A percentile compares a stretch with the other conserved stretches of the same genome.
phyloP scores from a whole-genome alignment of 2,113 vertebrate genomes.

The Gallinago undulata region DNA sequence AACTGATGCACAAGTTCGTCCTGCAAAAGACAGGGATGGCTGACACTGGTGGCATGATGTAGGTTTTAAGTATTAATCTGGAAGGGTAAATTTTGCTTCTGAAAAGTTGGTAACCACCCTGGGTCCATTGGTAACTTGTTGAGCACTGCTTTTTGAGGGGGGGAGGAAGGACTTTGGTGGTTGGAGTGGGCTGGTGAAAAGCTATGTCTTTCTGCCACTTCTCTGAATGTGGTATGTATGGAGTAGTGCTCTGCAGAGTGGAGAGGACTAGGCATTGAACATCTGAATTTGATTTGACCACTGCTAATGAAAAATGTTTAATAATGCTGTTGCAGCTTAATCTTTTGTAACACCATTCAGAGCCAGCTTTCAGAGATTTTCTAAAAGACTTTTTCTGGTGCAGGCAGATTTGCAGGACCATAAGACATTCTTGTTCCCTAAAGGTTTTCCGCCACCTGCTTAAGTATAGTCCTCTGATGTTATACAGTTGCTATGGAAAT shows the following conservation, averaged over 20 bases:
- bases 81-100: not conserved
- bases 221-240: not conserved
- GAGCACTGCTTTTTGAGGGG: not conserved
- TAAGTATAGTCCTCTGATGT: constrained; percentile 29
- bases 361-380: not conserved
- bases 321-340: not conserved
- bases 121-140: not conserved
- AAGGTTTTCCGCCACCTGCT: constrained; percentile 16
- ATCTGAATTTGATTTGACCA: not conserved
- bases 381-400: not conserved
- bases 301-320: not conserved
- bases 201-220: not conserved
- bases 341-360: not conserved
- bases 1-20: not conserved
- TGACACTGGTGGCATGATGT: not conserved
- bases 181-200: not conserved
- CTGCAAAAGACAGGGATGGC: not conserved
- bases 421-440: not conserved
- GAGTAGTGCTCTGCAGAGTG: not conserved
- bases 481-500: constrained; percentile 49
- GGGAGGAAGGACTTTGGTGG: not conserved
- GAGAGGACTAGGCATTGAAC: not conserved
- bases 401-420: not conserved
- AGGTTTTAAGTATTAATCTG: not conserved
- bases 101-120: not conserved